Conservation (phyloP, 2,797 vertebrate species). For the Anomalospiza imberbis region DNA sequence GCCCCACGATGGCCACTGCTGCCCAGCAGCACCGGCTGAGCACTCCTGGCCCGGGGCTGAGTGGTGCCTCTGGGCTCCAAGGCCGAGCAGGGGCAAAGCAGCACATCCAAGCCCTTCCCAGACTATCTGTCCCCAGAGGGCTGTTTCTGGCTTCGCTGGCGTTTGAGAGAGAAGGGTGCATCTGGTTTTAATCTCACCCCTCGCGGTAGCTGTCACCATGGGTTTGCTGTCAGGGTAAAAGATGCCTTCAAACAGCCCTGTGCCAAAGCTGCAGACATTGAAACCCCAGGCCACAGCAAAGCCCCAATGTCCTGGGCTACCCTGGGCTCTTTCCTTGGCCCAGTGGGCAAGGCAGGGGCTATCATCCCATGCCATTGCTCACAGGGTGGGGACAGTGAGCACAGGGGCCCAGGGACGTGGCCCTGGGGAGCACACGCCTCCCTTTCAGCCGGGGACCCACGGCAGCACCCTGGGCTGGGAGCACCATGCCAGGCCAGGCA, state of each 20-base stretch:
- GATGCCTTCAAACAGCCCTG: conserved; percentile 20
- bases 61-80: not conserved
- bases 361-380: fast-evolving
- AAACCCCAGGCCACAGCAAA: not conserved
- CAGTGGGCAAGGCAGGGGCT: fast-evolving
- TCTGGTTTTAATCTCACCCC: conserved; percentile 62
- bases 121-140: not conserved
- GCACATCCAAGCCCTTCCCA: not conserved
- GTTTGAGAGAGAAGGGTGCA: conserved; percentile 49
- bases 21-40: not conserved
- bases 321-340: not conserved
- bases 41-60: not conserved
- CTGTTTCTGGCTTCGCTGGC: conserved; percentile 1
- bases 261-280: conserved; percentile 29
- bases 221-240: conserved; percentile 53
- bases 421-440: fast-evolving
- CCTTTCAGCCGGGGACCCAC: fast-evolving
- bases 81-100: not conserved
- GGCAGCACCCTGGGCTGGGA: not conserved
- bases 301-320: not conserved
- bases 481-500: fast-evolving
- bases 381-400: fast-evolving
- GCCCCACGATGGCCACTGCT: not conserved
- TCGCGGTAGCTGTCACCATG: conserved; percentile 65
- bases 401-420: fast-evolving